Percentiles rank a stretch among this genome's conserved stretches.
phyloP scores from a whole-genome alignment of 2,888 invertebrate genomes.

The Apamea sordens region DNA sequence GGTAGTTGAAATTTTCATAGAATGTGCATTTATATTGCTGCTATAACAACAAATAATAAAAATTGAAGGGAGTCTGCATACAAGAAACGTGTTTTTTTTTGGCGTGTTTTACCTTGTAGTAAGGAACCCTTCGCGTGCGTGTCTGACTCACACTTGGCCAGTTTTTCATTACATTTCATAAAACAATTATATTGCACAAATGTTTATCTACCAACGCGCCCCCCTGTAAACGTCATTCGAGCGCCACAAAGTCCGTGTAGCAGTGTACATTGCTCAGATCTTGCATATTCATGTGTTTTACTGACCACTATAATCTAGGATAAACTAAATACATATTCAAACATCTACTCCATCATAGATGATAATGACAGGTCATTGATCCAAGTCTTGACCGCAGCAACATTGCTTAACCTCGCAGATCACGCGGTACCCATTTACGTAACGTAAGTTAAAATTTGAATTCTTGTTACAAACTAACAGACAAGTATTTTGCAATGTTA shows the following conservation, averaged over 20 bases:
- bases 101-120: too few species aligned
- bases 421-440: constrained; percentile 10
- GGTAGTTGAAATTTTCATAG: not conserved
- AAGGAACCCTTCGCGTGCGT: too few species aligned
- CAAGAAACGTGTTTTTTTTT: too few species aligned
- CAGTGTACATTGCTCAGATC: not conserved
- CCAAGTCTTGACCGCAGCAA: constrained; percentile 7
- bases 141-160: not conserved
- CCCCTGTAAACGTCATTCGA: not conserved
- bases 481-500: constrained; percentile 53
- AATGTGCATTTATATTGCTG: too few species aligned
- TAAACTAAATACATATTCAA: not conserved
- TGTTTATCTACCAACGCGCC: not conserved
- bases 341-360: not conserved
- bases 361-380: constrained; percentile 4
- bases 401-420: constrained; percentile 8
- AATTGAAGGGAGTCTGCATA: too few species aligned
- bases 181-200: not conserved
- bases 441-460: constrained; percentile 41
- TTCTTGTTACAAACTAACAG: constrained; percentile 48
- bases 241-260: not conserved
- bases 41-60: too few species aligned
- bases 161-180: not conserved
- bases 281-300: constrained; percentile 9
- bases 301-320: not conserved